These are phyloP conservation scores for Lota lota DNA, from an alignment of 2,113 vertebrate species.

Conservation along the genomic window DNA sequence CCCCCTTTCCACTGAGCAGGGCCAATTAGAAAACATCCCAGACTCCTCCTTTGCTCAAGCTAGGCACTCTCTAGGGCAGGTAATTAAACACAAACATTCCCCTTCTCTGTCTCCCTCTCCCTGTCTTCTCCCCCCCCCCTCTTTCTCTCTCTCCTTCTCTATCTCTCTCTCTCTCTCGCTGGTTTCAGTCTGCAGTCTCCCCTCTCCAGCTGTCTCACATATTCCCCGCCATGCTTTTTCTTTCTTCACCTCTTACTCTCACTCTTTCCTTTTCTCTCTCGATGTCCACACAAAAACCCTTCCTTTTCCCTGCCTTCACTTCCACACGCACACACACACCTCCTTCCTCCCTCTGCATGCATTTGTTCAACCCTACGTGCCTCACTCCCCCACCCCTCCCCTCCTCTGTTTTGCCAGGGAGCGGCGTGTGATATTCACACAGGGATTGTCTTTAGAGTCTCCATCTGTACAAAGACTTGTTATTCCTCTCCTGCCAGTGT, in stretches of 20 bases:
- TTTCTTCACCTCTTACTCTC: too few species aligned
- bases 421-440: conserved; percentile 60
- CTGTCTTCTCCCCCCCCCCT: conserved; percentile 7
- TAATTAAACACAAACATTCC: conserved; percentile 72
- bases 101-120: conserved; percentile 32
- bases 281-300: conserved; percentile 37
- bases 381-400: conserved; percentile 10
- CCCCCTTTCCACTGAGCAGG: conserved; percentile 42
- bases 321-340: background rate
- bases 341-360: conserved; percentile 35
- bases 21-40: conserved; percentile 75
- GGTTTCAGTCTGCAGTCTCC: too few species aligned
- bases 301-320: conserved; percentile 35
- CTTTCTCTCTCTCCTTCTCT: conserved; percentile 13
- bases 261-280: too few species aligned
- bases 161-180: conserved; percentile 13
- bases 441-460: conserved; percentile 61
- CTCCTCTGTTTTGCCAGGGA: conserved; percentile 59
- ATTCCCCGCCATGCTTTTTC: too few species aligned
- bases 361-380: conserved; percentile 34
- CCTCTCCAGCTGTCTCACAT: too few species aligned
- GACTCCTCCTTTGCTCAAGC: conserved; percentile 62
- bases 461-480: conserved; percentile 65
- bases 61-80: conserved; percentile 65
- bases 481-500: conserved; percentile 54